phyloP scores from a whole-genome alignment of 1,140 invertebrate genomes.

The Aphis craccivora region DNA sequence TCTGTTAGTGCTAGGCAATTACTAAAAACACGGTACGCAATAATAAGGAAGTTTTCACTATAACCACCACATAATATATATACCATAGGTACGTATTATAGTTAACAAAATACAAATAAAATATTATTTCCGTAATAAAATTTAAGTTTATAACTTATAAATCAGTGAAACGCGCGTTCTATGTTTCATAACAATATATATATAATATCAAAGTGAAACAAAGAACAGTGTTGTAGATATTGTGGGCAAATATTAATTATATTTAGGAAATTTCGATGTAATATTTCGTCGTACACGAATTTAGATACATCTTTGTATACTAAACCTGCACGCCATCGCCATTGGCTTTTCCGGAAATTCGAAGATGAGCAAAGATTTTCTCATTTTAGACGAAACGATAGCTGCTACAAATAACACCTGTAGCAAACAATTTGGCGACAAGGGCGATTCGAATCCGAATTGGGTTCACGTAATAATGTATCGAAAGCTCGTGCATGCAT shows the following conservation, averaged over 20 bases:
- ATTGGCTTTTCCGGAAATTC: background rate
- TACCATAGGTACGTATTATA: background rate
- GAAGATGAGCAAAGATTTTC: too few relatives aligned
- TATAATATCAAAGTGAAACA: background rate
- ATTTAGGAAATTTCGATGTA: background rate
- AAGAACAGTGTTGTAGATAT: background rate
- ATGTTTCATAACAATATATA: background rate
- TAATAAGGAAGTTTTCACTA: background rate
- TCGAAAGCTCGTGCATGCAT: background rate
- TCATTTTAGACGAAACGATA: background rate
- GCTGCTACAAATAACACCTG: background rate
- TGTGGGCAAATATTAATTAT: background rate
- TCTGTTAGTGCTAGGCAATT: background rate
- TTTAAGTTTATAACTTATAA: conserved; percentile 6
- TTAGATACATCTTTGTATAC: too few relatives aligned
- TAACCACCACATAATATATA: background rate
- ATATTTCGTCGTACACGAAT: background rate
- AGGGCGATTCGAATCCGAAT: background rate
- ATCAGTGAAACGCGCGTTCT: background rate
- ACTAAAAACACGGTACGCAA: conserved; percentile 7
- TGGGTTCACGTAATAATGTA: background rate
- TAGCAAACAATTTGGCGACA: background rate
- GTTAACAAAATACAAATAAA: conserved; percentile 30
- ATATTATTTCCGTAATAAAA: conserved; percentile 32
- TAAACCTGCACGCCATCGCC: background rate